These are phyloP conservation scores for Tragulus kanchil DNA, from an alignment of 2,113 vertebrate species.

Conservation along the genomic window DNA sequence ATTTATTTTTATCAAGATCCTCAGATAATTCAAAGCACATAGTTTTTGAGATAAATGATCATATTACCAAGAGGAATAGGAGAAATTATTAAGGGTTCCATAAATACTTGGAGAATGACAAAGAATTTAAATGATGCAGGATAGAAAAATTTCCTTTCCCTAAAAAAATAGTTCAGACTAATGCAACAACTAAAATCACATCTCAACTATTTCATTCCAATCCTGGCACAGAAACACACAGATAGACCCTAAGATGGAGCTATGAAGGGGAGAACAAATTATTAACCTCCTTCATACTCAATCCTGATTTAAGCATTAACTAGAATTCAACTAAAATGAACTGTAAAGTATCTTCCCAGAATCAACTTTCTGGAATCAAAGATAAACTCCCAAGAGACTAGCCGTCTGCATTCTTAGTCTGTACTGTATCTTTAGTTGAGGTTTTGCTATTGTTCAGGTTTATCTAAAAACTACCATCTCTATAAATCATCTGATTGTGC, in stretches of 20 bases:
- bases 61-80: constrained; percentile 73
- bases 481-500: neutral
- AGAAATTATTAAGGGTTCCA: constrained; percentile 72
- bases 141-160: constrained; percentile 42
- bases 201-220: constrained; percentile 59
- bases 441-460: neutral
- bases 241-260: neutral
- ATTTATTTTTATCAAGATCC: constrained; percentile 84
- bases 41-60: constrained; percentile 74
- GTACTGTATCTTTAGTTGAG: neutral
- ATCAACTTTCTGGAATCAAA: neutral
- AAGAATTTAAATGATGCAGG: constrained; percentile 77
- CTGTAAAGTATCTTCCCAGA: neutral
- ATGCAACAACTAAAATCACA: constrained; percentile 60
- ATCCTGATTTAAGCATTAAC: constrained; percentile 29
- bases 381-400: neutral
- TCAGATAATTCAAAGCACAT: constrained; percentile 73
- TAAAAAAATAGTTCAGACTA: constrained; percentile 66
- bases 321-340: constrained; percentile 22
- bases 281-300: neutral
- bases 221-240: constrained; percentile 28
- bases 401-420: neutral
- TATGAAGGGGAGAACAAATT: neutral
- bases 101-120: constrained; percentile 76
- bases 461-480: neutral